Percentiles rank a stretch among this genome's conserved stretches.
phyloP scores from a whole-genome alignment of 2,888 invertebrate species.

The Sesamia inferens region DNA sequence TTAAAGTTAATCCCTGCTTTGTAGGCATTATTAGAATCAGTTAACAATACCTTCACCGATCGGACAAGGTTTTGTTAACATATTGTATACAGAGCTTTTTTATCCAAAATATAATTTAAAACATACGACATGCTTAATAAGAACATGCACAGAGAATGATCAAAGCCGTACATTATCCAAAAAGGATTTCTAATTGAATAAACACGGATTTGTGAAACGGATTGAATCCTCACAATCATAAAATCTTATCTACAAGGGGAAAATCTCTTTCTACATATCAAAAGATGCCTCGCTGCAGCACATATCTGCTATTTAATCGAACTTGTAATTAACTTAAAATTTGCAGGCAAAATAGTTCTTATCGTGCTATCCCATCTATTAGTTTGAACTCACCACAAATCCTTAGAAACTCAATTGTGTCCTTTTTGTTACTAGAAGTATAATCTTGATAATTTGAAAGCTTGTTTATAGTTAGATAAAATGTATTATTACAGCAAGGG shows the following conservation, averaged over 20 bases:
- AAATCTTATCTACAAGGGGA: slow-evolving; percentile 5
- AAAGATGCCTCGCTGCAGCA: not conserved
- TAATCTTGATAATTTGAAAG: too few species aligned
- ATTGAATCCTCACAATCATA: slow-evolving; percentile 24
- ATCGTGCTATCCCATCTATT: slow-evolving; percentile 31
- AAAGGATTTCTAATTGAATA: slow-evolving; percentile 31
- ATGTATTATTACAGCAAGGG: not conserved
- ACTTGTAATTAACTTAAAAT: slow-evolving; percentile 41
- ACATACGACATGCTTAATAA: not conserved
- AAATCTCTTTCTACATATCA: slow-evolving; percentile 18
- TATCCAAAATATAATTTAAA: not conserved
- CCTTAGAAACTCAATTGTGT: slow-evolving; percentile 7
- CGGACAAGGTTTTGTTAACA: too few species aligned
- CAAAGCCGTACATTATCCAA: not conserved
- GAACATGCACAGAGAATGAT: not conserved
- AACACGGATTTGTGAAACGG: slow-evolving; percentile 19
- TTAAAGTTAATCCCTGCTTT: too few species aligned
- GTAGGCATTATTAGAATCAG: too few species aligned
- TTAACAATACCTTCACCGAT: too few species aligned
- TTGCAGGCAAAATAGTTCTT: slow-evolving; percentile 34
- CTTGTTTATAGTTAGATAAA: not conserved
- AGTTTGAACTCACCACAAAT: slow-evolving; percentile 19
- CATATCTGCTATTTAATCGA: slow-evolving; percentile 41
- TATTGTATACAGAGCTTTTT: not conserved
- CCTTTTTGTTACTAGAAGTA: not conserved